Evolutionary conservation across 2,888 invertebrate genomes (phyloP), one percentile per base, ranked within the genome.

Genomic region (Malthinus seriepunctatus): DNA sequence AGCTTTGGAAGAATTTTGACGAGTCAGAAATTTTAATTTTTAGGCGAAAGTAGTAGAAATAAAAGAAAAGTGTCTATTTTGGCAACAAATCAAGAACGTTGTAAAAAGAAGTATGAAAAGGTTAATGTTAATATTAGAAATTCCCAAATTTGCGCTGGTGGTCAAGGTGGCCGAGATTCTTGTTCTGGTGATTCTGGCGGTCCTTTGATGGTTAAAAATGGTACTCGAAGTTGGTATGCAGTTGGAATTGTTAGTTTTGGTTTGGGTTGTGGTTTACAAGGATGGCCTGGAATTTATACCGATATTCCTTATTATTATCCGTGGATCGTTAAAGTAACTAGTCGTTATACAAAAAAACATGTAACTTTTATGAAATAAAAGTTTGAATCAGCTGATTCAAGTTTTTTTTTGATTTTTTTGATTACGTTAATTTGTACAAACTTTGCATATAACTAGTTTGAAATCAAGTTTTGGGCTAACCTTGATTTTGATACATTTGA

Each of bases 161-260:
- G 91, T 0, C 80, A 81, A 34, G 82, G 79, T 53, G 83, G 84
- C 1, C 82, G 86, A 69, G 91, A 91, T 69, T 86, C 90, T 0
- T 92, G 92, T 71, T 81, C 80, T n/a, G 91, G 91, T 0, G 91
- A 91, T 69, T 90, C 90, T 1, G 92, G 92, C 0, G 91, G 91
- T 2, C 91, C 92, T 0, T 76, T 92, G 2, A 91, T 91, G 90
- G 69, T 76, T 71, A 55, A 78, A 74, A 45, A 76, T 78, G 1
- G 75, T 78, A 8, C 37, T 1, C 33, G 39, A 0, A 32, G 44
- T 0, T 87, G 86, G 86, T 84, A 84, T 57, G 77, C 83, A 0
- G 82, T 86, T 10, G 90, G 87, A 1, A 79, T 90, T 1, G 89
- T 90, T 0, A 89, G 88, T 60, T 89, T 85, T 62, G 90, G 90